Evolutionary conservation across 2,888 invertebrate species (phyloP), one percentile per base, ranked within the genome.

Genomic region (Xestoiulus laeticollis): DNA sequence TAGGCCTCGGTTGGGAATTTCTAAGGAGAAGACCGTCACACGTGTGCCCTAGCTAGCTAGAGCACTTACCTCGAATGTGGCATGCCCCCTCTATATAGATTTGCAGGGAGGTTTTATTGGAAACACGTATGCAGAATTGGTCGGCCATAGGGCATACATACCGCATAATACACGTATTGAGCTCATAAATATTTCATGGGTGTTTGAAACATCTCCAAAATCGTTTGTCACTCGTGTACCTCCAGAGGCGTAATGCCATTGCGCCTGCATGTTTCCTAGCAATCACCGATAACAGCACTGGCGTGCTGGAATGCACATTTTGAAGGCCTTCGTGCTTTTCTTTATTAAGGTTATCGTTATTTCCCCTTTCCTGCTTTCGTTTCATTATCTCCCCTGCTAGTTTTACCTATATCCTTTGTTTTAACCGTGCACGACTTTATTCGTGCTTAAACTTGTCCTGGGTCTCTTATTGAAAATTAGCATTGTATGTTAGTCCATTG

Each of bases 241-340:
- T 68, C 68, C 68, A 68, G 68, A 68, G 68, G 68, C 68, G 68
- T 26, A 68, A 68, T 68, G 68, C 68, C 68, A 26, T 68, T 12
- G 26, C 68, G 22, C 68, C 68, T n/a, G n/a, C n/a, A n/a, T n/a
- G 10, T 68, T 68, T 68, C 59, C 68, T 26, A 26, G 68, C 68
- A 68, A 68, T 68, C 68, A 68, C 68, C 26, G 68, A 68, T 68
- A 68, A 68, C 26, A 68, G 10, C 68, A 6, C 0, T 68, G 68
- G 8, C n/a, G 6, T 4, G 68, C 1, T 68, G 68, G 68, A 6
- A 10, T 68, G 26, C 22, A 8, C 26, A 4, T 12, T 26, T 10
- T 10, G 1, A 26, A 26, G 68, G 68, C 26, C 26, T n/a, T 1
- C 12, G 8, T 68, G 12, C 26, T 68, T 68, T 68, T 26, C 2